Evolutionary conservation across 2,113 vertebrate species (phyloP), one percentile per base, ranked within the genome.

Genomic region (Tachuris rubrigastra): DNA sequence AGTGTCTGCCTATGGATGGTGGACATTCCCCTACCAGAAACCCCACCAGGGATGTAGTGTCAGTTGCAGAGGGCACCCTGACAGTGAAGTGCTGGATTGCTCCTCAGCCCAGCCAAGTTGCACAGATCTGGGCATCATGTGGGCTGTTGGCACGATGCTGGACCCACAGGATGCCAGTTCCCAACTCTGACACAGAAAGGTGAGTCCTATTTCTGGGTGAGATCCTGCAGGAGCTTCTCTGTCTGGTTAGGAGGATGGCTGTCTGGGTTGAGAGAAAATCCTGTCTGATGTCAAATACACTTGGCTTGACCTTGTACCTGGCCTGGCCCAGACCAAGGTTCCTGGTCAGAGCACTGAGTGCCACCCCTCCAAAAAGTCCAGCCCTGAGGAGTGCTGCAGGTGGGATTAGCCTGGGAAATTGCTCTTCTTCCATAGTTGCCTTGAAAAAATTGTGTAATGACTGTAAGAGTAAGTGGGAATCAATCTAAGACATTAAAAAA

Each of bases 61-160:
- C 1, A 12, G 37, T 66, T 6, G 9, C 5, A 1, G 35, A 2
- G 3, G 37, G 8, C 42, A 4, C 42, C 8, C 37, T 5, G 4
- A 20, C 1, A 2, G 24, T 28, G 60, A 41, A 27, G 39, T 7
- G 17, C 46, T 66, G 52, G 20, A 0, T 0, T 37, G 25, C 37
- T 71, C n/a, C 37, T 46, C 56, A 49, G 60, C 46, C 41, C 37
- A 62, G 69, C 9, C 50, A 72, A 41, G 9, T 5, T 31, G 19
- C 39, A 33, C 0, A 3, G 35, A 55, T 1, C 0, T 3, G 2
- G 8, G 4, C 31, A 7, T 28, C 1, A 2, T 0, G 0, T 8
- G 9, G 6, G 13, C 31, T 37, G 19, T 12, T 39, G 41, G n/a
- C 44, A 25, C 1, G 0, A 4, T 7, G 16, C 7, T 20, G 71